Evolutionary conservation across 2,888 invertebrate genomes (phyloP).

Genomic region (Falcaria lacertinaria): DNA sequence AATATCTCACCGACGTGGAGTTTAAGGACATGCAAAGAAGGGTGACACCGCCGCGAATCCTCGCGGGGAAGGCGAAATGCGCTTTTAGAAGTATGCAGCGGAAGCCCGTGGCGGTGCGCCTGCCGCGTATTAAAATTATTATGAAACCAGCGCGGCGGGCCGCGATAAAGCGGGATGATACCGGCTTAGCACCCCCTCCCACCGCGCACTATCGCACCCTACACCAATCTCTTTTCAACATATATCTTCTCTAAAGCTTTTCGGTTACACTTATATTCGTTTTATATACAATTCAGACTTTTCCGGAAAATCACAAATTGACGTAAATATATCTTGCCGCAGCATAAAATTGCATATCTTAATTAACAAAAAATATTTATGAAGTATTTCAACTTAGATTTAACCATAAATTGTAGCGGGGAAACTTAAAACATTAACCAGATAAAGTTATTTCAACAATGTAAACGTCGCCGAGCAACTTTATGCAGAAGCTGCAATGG

Average conservation of each 20-base stretch:
- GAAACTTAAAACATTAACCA: constrained; percentile 66
- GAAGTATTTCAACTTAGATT: constrained; percentile 19
- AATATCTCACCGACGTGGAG: constrained; percentile 35
- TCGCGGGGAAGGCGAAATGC: constrained; percentile 43
- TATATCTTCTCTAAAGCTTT: constrained; percentile 62
- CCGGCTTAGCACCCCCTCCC: constrained; percentile 24
- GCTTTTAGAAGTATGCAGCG: constrained; percentile 62
- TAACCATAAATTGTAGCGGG: constrained; percentile 19
- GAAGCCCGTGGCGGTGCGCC: constrained; percentile 43
- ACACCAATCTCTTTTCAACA: constrained; percentile 63
- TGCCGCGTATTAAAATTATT: constrained; percentile 74
- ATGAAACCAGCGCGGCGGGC: constrained; percentile 58
- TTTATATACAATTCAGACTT: too few relatives aligned
- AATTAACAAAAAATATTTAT: too few relatives aligned
- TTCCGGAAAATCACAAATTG: too few relatives aligned
- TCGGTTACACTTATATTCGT: constrained; percentile 30
- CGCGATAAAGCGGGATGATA: constrained; percentile 27
- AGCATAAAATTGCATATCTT: too few relatives aligned
- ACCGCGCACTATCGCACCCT: constrained; percentile 59
- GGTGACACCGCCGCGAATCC: constrained; percentile 53
- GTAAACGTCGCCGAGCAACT: constrained; percentile 63
- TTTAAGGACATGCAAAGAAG: constrained; percentile 58
- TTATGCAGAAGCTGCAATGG: constrained; percentile 73
- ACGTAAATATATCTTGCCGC: too few relatives aligned
- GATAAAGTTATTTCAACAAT: constrained; percentile 71